A percentile compares a stretch with the other conserved stretches of the same genome.
Conservation (phyloP, 2,797 vertebrate genomes). For the Myotis findleyi region DNA sequence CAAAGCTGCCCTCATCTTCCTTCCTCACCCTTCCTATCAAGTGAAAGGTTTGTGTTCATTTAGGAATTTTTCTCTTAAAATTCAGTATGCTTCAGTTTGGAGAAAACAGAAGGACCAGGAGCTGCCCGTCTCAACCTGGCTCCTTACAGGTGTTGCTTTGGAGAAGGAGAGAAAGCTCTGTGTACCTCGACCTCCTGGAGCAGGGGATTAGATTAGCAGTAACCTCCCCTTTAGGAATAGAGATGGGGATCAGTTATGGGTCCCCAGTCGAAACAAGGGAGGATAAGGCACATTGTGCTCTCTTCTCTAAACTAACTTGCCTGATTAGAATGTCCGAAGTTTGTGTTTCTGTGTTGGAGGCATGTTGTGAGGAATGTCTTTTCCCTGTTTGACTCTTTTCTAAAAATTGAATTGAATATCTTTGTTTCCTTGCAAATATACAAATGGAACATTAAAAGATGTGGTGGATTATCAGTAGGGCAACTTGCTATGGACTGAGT, state of each 20-base stretch:
- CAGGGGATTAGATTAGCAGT: neutral
- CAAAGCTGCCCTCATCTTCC: neutral
- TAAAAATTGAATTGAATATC: neutral
- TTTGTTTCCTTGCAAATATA: neutral
- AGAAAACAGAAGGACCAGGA: neutral
- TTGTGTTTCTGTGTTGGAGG: constrained; percentile 5
- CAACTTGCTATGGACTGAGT: neutral
- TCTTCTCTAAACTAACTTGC: neutral
- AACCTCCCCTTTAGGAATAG: neutral
- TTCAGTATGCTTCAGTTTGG: neutral
- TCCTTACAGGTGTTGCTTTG: neutral
- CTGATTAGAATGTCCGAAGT: neutral
- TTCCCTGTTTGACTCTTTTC: neutral
- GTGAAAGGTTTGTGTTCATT: neutral
- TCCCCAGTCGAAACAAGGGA: neutral
- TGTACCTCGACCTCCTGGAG: neutral
- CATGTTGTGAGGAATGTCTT: neutral
- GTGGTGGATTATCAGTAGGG: neutral
- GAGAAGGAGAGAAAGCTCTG: too few relatives aligned
- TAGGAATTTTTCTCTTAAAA: neutral
- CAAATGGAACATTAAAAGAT: neutral
- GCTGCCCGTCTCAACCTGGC: too few relatives aligned
- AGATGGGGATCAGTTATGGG: neutral
- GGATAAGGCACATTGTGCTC: neutral
- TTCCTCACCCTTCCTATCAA: neutral